A percentile compares a stretch with the other conserved stretches of the same genome.
phyloP scores from a whole-genome alignment of 2,797 vertebrate genomes.

The Anolis apletophallus region DNA sequence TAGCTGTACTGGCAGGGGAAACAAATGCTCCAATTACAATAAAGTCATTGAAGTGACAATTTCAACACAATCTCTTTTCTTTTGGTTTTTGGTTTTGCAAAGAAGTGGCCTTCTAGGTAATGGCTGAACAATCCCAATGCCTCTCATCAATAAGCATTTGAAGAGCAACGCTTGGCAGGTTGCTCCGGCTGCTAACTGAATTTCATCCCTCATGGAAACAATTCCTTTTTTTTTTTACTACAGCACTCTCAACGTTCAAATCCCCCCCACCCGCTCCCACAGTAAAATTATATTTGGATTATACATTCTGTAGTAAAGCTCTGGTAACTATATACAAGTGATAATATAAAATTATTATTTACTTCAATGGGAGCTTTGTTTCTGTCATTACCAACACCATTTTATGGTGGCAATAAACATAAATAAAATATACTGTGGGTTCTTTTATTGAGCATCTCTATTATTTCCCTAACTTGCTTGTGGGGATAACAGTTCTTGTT shows the following conservation, averaged over 20 bases:
- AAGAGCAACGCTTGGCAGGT: constrained; percentile 14
- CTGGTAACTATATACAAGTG: constrained; percentile 39
- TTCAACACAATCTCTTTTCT: neutral
- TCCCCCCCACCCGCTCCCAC: neutral
- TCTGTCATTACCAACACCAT: constrained; percentile 35
- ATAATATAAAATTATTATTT: constrained; percentile 49
- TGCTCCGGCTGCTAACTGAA: constrained; percentile 29
- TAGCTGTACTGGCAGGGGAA: neutral
- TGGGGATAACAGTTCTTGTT: constrained; percentile 19
- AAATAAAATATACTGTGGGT: constrained; percentile 50
- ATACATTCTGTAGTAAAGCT: constrained; percentile 46
- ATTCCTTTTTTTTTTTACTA: constrained; percentile 36
- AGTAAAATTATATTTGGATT: constrained; percentile 60
- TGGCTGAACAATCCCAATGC: neutral
- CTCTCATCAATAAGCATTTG: constrained; percentile 30
- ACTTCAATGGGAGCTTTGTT: constrained; percentile 53
- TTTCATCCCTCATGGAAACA: constrained; percentile 24
- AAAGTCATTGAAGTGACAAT: constrained; percentile 6
- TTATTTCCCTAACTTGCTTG: constrained; percentile 52
- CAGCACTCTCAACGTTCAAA: constrained; percentile 32
- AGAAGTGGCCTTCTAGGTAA: neutral
- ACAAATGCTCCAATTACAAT: constrained; percentile 23
- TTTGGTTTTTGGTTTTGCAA: neutral
- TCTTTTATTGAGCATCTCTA: constrained; percentile 57
- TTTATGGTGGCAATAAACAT: constrained; percentile 60